These are phyloP conservation scores for Puntigrus tetrazona DNA, from an alignment of 2,113 vertebrate species.

Conservation along the genomic window DNA sequence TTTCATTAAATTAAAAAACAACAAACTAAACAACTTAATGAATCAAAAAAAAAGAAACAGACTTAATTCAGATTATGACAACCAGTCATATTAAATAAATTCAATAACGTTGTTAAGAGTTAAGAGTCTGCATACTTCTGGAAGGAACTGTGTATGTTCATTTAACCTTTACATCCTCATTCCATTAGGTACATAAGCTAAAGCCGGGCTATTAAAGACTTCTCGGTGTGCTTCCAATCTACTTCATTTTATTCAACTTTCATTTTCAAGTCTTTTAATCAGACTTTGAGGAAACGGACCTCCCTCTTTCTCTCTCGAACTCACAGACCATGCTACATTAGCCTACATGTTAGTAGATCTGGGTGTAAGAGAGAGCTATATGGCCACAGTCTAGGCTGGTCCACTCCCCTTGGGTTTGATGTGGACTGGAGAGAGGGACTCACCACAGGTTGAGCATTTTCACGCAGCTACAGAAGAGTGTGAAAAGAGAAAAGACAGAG, in stretches of 20 bases:
- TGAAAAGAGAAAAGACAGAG: conserved; percentile 89
- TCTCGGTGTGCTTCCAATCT: not conserved
- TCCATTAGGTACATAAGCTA: not conserved
- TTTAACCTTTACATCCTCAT: not conserved
- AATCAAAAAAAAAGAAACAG: not conserved
- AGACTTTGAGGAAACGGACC: conserved; percentile 1
- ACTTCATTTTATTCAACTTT: not conserved
- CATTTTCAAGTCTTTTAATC: conserved; percentile 24
- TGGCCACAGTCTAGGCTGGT: conserved; percentile 75
- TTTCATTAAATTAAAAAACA: too few relatives aligned
- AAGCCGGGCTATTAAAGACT: not conserved
- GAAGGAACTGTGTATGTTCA: not conserved
- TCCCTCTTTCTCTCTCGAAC: not conserved
- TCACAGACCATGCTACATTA: not conserved
- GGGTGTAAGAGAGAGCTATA: conserved; percentile 29
- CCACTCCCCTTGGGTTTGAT: conserved; percentile 86
- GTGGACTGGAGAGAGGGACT: conserved; percentile 98
- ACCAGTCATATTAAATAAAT: not conserved
- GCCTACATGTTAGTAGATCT: conserved; percentile 39
- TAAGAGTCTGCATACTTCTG: not conserved
- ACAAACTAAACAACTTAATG: not conserved
- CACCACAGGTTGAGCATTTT: conserved; percentile 99
- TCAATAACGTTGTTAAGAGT: not conserved
- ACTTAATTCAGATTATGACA: not conserved
- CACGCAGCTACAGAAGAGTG: conserved; percentile 96